Evolutionary conservation across 2,797 vertebrate species (phyloP).

Genomic region (Enteromius anoplus): DNA sequence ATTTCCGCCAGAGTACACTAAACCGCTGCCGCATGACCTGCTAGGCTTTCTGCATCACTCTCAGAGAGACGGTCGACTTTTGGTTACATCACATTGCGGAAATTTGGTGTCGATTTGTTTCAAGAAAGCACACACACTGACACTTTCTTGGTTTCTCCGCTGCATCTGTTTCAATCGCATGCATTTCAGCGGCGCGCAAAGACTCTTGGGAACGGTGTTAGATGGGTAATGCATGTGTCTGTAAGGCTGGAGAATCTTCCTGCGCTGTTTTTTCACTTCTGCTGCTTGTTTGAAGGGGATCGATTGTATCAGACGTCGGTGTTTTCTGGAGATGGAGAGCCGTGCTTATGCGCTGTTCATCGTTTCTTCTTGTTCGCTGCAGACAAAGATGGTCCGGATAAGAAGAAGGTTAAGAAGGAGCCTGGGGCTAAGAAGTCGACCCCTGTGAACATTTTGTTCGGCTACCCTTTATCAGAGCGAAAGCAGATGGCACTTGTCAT

Average conservation of each 20-base stretch:
- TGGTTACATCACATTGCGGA: slow-evolving; percentile 6
- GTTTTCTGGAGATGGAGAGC: background rate
- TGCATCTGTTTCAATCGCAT: slow-evolving; percentile 49
- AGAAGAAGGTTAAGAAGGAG: slow-evolving; percentile 97
- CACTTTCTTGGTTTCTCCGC: slow-evolving; percentile 19
- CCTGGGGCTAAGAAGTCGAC: slow-evolving; percentile 91
- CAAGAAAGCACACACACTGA: slow-evolving; percentile 14
- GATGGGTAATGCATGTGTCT: slow-evolving; percentile 53
- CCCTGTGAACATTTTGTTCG: slow-evolving; percentile 94
- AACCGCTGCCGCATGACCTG: slow-evolving; percentile 42
- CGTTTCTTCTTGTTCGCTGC: slow-evolving; percentile 56
- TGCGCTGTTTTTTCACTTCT: background rate
- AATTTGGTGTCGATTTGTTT: background rate
- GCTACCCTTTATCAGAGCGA: slow-evolving; percentile 96
- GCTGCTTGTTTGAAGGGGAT: background rate
- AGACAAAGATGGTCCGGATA: slow-evolving; percentile 98
- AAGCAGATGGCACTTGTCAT: slow-evolving; percentile 99
- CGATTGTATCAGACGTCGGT: background rate
- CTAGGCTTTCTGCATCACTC: slow-evolving; percentile 34
- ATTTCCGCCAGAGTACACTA: slow-evolving; percentile 12
- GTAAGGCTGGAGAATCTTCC: slow-evolving; percentile 13
- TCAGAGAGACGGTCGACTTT: background rate
- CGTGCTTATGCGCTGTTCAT: background rate
- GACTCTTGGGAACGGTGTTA: background rate
- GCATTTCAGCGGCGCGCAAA: slow-evolving; percentile 28